phyloP scores from a whole-genome alignment of 2,113 vertebrate genomes.

The Misgurnus mizolepis region DNA sequence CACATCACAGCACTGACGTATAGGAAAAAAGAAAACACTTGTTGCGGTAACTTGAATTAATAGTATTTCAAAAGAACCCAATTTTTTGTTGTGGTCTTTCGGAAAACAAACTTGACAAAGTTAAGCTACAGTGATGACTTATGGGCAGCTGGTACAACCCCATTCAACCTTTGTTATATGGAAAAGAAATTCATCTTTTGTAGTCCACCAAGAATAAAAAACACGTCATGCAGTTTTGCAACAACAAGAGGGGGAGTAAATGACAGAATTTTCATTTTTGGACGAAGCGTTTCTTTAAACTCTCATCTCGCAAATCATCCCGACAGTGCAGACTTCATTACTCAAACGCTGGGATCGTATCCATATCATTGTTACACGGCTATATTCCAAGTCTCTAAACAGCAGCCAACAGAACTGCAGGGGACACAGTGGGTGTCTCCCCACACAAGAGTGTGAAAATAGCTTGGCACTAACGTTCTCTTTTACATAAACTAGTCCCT shows the following conservation, averaged over 20 bases:
- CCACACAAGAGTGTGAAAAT: slow-evolving; percentile 36
- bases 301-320: slow-evolving; percentile 42
- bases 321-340: slow-evolving; percentile 47
- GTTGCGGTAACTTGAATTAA: background rate
- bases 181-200: background rate
- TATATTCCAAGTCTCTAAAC: slow-evolving; percentile 46
- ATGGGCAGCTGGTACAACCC: no score
- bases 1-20: background rate
- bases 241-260: background rate
- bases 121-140: no score
- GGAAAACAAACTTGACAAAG: background rate
- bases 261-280: background rate
- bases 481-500: slow-evolving; percentile 56
- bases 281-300: slow-evolving; percentile 4
- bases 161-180: background rate
- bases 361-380: slow-evolving; percentile 48
- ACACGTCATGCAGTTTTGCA: background rate
- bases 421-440: slow-evolving; percentile 44
- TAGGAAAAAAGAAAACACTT: background rate
- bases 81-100: no score
- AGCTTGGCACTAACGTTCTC: slow-evolving; percentile 32
- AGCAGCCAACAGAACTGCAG: slow-evolving; percentile 49
- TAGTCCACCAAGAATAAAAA: background rate
- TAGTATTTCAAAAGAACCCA: no score
- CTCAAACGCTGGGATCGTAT: slow-evolving; percentile 37